A percentile compares a stretch with the other conserved stretches of the same genome.
Conservation (phyloP, 2,888 invertebrate species). For the Philonicus albiceps region DNA sequence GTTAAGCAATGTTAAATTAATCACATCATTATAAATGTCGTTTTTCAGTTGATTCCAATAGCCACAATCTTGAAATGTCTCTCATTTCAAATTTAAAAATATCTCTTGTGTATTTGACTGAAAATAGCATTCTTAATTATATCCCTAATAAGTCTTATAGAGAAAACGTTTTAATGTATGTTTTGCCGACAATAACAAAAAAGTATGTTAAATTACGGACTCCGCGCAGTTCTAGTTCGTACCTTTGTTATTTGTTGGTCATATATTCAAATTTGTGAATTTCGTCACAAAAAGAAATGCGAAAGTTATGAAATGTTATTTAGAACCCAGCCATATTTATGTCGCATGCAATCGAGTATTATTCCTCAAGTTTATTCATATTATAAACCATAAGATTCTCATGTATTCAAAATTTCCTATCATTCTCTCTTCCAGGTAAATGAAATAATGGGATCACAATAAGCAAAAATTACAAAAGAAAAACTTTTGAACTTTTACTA, state of each 20-base stretch:
- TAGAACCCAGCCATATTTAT: not conserved
- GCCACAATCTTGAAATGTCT: not conserved
- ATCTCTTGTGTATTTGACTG: not conserved
- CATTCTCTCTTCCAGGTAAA: conserved; percentile 13
- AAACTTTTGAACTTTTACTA: not conserved
- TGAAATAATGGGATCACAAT: conserved; percentile 26
- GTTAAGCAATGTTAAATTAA: not conserved
- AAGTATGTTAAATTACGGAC: not conserved
- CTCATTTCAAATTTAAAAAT: not conserved
- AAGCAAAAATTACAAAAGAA: not conserved
- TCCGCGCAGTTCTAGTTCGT: too few relatives aligned
- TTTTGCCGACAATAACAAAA: not conserved
- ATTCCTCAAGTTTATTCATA: not conserved
- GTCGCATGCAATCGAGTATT: not conserved
- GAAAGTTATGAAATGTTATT: not conserved
- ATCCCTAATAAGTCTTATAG: not conserved
- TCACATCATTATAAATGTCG: not conserved
- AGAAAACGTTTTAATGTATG: not conserved
- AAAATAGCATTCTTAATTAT: not conserved
- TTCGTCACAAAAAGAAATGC: not conserved
- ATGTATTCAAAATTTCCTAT: not conserved
- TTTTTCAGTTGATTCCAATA: not conserved
- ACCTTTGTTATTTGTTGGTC: not conserved
- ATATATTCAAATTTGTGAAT: not conserved
- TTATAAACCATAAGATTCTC: not conserved